These are phyloP conservation scores for Sphaerophoria rueppellii DNA, from an alignment of 2,888 invertebrate genomes.

Conservation along the genomic window DNA sequence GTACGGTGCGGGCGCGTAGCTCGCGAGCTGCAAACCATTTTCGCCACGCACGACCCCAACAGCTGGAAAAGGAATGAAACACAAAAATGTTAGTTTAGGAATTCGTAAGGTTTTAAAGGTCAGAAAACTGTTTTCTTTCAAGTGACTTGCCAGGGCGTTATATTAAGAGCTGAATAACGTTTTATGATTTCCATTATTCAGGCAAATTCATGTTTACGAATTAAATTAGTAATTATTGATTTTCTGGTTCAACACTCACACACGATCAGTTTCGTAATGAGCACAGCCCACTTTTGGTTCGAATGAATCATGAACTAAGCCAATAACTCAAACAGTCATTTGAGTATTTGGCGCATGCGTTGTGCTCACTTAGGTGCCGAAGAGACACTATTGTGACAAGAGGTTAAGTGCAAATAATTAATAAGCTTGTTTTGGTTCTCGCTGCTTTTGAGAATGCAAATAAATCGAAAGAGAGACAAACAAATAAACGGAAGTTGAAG, in stretches of 20 bases:
- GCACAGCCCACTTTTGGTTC: not conserved
- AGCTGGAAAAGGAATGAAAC: constrained; percentile 83
- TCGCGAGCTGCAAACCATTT: constrained; percentile 89
- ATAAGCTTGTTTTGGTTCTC: too few species aligned
- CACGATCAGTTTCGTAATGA: not conserved
- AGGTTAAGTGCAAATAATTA: not conserved
- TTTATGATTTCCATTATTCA: not conserved
- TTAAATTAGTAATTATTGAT: not conserved
- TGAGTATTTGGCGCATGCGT: not conserved
- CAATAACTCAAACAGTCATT: not conserved
- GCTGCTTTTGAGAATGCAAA: too few species aligned
- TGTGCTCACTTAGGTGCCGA: not conserved
- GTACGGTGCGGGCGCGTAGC: constrained; percentile 89
- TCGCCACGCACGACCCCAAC: constrained; percentile 89
- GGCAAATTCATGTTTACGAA: too few species aligned
- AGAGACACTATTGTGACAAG: not conserved
- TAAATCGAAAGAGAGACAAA: too few species aligned
- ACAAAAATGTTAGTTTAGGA: not conserved
- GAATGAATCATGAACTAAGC: not conserved
- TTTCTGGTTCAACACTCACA: not conserved
- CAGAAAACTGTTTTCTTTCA: not conserved
- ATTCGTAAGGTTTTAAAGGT: not conserved
- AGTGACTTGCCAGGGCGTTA: not conserved
- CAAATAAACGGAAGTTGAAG: too few species aligned
- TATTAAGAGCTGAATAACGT: not conserved